Conservation (phyloP, 1,140 invertebrate species). For the Nasonia giraulti region DNA sequence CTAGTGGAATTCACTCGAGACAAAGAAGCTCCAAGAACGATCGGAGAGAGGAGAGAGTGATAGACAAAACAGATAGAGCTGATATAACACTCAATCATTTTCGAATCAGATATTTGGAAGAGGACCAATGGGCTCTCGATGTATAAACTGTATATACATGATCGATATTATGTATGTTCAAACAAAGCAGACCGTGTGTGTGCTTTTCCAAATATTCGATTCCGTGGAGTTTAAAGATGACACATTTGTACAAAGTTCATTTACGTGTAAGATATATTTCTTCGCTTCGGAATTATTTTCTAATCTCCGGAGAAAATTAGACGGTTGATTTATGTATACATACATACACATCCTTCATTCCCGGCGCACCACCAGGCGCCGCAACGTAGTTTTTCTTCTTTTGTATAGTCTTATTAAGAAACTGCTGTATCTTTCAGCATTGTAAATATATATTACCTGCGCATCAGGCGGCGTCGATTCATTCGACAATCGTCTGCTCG, state of each 20-base stretch:
- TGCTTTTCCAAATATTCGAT: constrained; percentile 63
- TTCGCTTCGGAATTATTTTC: background rate
- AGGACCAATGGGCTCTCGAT: constrained; percentile 50
- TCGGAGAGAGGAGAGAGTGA: constrained; percentile 1
- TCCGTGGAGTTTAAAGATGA: constrained; percentile 34
- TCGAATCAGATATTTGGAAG: constrained; percentile 60
- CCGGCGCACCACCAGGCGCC: constrained; percentile 1
- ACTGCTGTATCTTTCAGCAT: constrained; percentile 11
- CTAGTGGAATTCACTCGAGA: constrained; percentile 40
- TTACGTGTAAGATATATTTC: constrained; percentile 36
- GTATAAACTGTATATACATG: constrained; percentile 31
- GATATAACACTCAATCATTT: constrained; percentile 13
- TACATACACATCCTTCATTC: constrained; percentile 40
- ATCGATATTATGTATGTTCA: background rate
- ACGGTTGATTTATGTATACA: constrained; percentile 15
- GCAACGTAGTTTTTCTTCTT: constrained; percentile 35
- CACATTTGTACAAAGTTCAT: constrained; percentile 41
- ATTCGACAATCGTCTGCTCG: background rate
- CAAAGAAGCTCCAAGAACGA: constrained; percentile 37
- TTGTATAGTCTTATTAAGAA: constrained; percentile 39
- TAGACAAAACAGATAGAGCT: background rate
- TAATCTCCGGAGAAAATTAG: background rate
- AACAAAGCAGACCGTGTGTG: constrained; percentile 39
- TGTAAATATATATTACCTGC: constrained; percentile 39
- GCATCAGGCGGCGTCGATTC: background rate